These are phyloP conservation scores for Ptychobarbus kaznakovi DNA, from an alignment of 2,797 vertebrate genomes.

Conservation along the genomic window DNA sequence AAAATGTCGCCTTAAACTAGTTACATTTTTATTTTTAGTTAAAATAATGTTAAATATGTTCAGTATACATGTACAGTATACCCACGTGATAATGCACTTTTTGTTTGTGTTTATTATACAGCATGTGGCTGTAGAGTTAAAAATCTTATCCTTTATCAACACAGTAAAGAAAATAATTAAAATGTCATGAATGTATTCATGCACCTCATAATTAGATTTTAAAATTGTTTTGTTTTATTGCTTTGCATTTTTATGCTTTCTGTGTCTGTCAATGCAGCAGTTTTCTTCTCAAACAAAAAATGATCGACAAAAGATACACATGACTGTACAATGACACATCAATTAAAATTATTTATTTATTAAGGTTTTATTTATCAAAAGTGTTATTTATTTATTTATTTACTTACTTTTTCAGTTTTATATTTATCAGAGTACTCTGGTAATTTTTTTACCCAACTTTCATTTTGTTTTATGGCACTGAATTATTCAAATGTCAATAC, in stretches of 20 bases:
- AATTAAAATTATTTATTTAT: neutral
- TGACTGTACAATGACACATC: neutral
- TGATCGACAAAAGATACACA: neutral
- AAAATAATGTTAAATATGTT: neutral
- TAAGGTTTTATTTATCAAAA: neutral
- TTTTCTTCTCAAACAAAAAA: neutral
- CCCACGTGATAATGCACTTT: neutral
- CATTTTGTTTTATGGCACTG: conserved; percentile 49
- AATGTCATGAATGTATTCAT: neutral
- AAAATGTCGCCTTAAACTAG: neutral
- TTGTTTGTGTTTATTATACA: neutral
- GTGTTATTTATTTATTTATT: neutral
- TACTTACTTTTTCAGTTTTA: neutral
- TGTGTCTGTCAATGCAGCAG: neutral
- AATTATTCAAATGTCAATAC: conserved; percentile 52
- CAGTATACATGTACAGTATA: neutral
- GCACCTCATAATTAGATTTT: neutral
- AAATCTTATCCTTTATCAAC: neutral
- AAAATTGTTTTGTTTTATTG: neutral
- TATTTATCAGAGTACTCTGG: neutral
- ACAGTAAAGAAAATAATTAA: neutral
- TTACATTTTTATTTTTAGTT: neutral
- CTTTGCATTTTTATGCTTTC: too few species aligned
- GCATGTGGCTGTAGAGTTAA: neutral
- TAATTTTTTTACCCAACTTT: neutral